Percentiles rank a stretch among this genome's conserved stretches.
Conservation (phyloP, 2,797 vertebrate genomes). For the Yasuhikotakia modesta region DNA sequence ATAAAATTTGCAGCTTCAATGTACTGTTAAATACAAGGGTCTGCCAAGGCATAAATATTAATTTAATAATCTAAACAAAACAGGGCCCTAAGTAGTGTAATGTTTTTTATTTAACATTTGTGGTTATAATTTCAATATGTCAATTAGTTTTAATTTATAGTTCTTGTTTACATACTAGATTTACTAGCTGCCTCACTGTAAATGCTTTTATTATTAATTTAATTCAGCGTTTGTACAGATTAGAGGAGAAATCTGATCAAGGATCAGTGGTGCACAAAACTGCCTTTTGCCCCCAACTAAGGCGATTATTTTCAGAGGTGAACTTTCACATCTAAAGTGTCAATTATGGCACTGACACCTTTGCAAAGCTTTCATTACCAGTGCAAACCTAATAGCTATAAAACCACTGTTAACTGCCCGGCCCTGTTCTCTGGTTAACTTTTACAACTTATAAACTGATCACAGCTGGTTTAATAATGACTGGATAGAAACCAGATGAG, state of each 20-base stretch:
- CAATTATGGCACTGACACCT: background rate
- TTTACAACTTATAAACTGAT: conserved; percentile 27
- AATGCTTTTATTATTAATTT: background rate
- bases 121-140: background rate
- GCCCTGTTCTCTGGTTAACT: background rate
- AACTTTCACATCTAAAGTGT: conserved; percentile 36
- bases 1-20: too few species aligned
- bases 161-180: background rate
- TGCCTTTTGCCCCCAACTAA: background rate
- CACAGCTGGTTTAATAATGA: conserved; percentile 9
- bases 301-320: conserved; percentile 37
- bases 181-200: background rate
- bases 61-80: too few species aligned
- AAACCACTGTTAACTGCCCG: background rate
- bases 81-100: too few species aligned
- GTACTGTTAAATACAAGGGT: too few species aligned
- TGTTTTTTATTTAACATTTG: too few species aligned
- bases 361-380: conserved; percentile 15
- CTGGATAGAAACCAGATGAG: conserved; percentile 13
- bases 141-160: background rate
- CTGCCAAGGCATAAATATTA: too few species aligned
- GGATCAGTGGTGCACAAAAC: conserved; percentile 21
- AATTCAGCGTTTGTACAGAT: conserved; percentile 2
- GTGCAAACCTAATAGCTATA: conserved; percentile 21
- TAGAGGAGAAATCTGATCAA: background rate